Evolutionary conservation across 2,888 invertebrate species (phyloP).

Genomic region (Steromphala cineraria): DNA sequence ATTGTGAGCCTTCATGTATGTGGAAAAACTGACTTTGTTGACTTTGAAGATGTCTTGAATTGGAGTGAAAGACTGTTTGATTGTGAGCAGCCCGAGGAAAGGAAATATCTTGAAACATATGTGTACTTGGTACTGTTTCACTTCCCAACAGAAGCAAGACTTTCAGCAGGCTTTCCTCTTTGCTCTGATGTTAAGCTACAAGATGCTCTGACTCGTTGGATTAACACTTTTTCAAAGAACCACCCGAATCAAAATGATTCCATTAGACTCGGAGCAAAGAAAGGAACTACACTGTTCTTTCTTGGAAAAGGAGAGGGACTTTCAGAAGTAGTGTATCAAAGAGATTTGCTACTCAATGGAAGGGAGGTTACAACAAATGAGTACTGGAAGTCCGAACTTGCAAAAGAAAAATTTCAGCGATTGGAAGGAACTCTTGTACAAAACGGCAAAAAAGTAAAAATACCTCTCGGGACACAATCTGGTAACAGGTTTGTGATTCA

Average conservation of each 20-base stretch:
- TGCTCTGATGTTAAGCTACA: slow-evolving; percentile 21
- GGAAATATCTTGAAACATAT: slow-evolving; percentile 39
- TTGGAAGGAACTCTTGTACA: slow-evolving; percentile 40
- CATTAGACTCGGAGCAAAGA: slow-evolving; percentile 30
- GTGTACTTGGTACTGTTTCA: slow-evolving; percentile 45
- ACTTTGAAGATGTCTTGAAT: slow-evolving; percentile 24
- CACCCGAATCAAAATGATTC: slow-evolving; percentile 49
- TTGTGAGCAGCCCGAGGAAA: not conserved
- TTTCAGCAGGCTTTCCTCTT: not conserved
- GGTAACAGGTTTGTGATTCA: slow-evolving; percentile 32
- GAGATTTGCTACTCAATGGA: too few relatives aligned
- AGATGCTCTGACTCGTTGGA: slow-evolving; percentile 44
- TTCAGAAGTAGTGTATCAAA: too few relatives aligned
- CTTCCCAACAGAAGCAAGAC: slow-evolving; percentile 42
- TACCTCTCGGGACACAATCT: slow-evolving; percentile 24
- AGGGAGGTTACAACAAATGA: too few relatives aligned
- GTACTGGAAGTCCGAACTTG: too few relatives aligned
- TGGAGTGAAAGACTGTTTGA: slow-evolving; percentile 39
- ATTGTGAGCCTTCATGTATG: slow-evolving; percentile 24
- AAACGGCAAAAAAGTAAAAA: slow-evolving; percentile 40
- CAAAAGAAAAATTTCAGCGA: too few relatives aligned
- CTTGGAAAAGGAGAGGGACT: slow-evolving; percentile 45
- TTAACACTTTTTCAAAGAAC: slow-evolving; percentile 44
- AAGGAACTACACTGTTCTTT: slow-evolving; percentile 54
- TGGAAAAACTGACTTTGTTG: too few relatives aligned